These are phyloP conservation scores for Diachasma alloeum DNA, from an alignment of 1,140 invertebrate species.

Conservation along the genomic window DNA sequence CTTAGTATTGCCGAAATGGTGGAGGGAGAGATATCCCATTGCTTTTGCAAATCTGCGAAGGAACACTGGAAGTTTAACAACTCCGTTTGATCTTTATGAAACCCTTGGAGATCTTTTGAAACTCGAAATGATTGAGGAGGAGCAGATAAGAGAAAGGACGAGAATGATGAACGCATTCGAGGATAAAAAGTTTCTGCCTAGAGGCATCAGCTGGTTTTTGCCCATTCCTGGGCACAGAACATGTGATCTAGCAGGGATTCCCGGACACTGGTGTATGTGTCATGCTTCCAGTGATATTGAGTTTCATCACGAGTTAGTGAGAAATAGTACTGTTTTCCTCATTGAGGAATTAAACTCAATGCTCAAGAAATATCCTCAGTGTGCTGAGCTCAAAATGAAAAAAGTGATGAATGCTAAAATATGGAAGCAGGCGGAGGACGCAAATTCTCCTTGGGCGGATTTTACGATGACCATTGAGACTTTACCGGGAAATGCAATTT, in stretches of 20 bases:
- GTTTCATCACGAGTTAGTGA: conserved; percentile 61
- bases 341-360: conserved; percentile 72
- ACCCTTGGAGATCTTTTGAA: conserved; percentile 72
- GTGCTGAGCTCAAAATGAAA: conserved; percentile 66
- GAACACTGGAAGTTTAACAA: conserved; percentile 68
- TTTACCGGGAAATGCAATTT: conserved; percentile 75
- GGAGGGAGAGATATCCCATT: conserved; percentile 63
- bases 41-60: conserved; percentile 63
- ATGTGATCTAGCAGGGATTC: conserved; percentile 78
- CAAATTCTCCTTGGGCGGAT: conserved; percentile 63
- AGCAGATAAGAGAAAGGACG: conserved; percentile 39
- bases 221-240: conserved; percentile 76
- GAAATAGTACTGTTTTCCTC: conserved; percentile 67
- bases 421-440: conserved; percentile 59
- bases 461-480: conserved; percentile 74
- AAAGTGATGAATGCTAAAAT: conserved; percentile 68
- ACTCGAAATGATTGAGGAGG: conserved; percentile 48
- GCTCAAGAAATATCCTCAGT: conserved; percentile 69
- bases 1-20: conserved; percentile 70
- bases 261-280: conserved; percentile 87
- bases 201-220: conserved; percentile 80
- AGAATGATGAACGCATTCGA: conserved; percentile 36
- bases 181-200: conserved; percentile 39
- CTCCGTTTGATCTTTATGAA: conserved; percentile 72
- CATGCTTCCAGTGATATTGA: conserved; percentile 68